These are phyloP conservation scores for Nomada fabriciana DNA, from an alignment of 2,888 invertebrate species.

Conservation along the genomic window DNA sequence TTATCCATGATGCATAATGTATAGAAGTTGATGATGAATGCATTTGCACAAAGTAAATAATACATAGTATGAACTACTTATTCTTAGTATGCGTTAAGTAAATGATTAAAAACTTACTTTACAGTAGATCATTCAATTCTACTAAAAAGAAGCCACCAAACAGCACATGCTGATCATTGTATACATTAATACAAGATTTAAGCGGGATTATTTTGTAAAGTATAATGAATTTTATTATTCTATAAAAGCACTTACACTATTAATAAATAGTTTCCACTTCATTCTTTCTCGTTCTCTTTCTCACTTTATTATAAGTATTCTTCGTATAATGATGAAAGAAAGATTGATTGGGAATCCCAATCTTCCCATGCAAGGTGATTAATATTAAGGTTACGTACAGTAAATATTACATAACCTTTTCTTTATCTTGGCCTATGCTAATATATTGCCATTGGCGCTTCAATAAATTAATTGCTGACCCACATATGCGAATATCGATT, in stretches of 20 bases:
- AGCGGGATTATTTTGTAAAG: slow-evolving; percentile 7
- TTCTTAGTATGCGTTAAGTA: not conserved
- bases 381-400: slow-evolving; percentile 50
- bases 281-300: slow-evolving; percentile 23
- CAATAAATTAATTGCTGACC: not conserved
- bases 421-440: not conserved
- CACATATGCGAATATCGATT: not conserved
- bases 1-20: slow-evolving; percentile 20
- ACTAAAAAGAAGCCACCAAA: not conserved
- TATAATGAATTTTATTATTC: not conserved
- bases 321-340: not conserved
- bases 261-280: slow-evolving; percentile 7
- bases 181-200: not conserved
- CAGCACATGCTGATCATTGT: not conserved
- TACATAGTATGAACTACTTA: not conserved
- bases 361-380: slow-evolving; percentile 30
- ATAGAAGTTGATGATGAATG: not conserved
- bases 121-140: not conserved
- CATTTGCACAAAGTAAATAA: slow-evolving; percentile 2
- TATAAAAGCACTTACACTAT: slow-evolving; percentile 42
- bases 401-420: slow-evolving; percentile 44
- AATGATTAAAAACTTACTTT: not conserved
- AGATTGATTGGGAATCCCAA: not conserved
- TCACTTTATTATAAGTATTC: not conserved
- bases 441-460: slow-evolving; percentile 13